Base-by-base conservation (phyloP, 2,113 vertebrate species). In the Uropsilus gracilis region DNA sequence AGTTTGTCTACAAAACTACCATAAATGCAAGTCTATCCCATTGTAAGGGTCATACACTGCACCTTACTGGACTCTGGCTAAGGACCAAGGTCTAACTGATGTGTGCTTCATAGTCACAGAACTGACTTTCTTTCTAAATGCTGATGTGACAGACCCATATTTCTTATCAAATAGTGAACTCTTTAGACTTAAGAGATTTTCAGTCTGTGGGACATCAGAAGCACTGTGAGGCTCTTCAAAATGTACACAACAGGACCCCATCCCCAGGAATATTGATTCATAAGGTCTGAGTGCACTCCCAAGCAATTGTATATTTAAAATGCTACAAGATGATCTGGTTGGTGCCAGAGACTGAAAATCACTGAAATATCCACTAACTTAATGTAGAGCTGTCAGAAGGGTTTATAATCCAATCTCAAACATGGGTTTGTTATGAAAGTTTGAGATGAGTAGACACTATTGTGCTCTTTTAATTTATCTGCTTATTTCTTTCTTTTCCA, bases 81-180 rank as follows among this genome's bases (percentile, higher is more conserved):
- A 78, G 12, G 4, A 53, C 26, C 55, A 86, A 57, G 30, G 7
- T 37, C 13, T 82, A 24, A 37, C 10, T 37, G 14, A 28, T 10
- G 2, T 16, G 3, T 44, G 22, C 4, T 24, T 92, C 18, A 2
- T 6, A 55, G 50, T 16, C 71, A 69, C 13, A 18, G 16, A 34
- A 18, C 5, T 32, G 12, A 66, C 18, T 28, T 73, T 42, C 50
- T 85, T 85, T 89, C 80, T 73, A 66, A 77, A 57, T 84, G 64
- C 9, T 75, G 53, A 48, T 32, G 2, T 71, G 20, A 34, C 12
- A 55, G 5, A 72, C 11, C 13, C 10, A 32, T 59, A 77, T 69
- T 78, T 87, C 55, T 42, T 9, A 78, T 63, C 48, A 82, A 94
- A 90, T 69, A 88, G 46, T 78, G 48, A 86, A 66, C 14, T 64